These are phyloP conservation scores for Henricia sp. DNA, from an alignment of 53 echinoderm and acorn worm species.

Conservation along the genomic window DNA sequence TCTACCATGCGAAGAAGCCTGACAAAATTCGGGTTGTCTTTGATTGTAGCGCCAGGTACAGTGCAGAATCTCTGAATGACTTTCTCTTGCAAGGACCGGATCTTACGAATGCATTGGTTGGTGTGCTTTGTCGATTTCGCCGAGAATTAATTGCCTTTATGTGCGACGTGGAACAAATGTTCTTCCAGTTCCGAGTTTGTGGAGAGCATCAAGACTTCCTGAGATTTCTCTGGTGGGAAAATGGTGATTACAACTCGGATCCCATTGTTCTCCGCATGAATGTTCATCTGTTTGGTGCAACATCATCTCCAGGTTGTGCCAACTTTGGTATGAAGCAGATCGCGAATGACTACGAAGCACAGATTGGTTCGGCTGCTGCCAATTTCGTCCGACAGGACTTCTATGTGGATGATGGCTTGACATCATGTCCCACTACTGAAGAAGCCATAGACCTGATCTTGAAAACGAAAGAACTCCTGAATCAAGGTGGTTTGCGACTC, in stretches of 20 bases:
- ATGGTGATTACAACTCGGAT: constrained; percentile 20
- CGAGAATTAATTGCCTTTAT: constrained; percentile 53
- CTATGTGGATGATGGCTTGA: too few species aligned
- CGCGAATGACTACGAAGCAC: too few species aligned
- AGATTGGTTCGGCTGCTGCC: too few species aligned
- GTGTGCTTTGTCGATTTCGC: constrained; percentile 69
- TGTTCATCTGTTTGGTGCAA: constrained; percentile 19
- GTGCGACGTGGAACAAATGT: constrained; percentile 63
- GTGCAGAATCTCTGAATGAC: constrained; percentile 58
- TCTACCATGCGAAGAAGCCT: constrained; percentile 62
- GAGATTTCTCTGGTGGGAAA: constrained; percentile 49
- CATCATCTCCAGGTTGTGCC: neutral
- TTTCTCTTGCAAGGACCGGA: constrained; percentile 74
- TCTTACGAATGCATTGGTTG: constrained; percentile 60
- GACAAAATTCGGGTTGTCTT: constrained; percentile 44
- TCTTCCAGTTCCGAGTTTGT: constrained; percentile 62
- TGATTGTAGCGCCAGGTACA: constrained; percentile 64
- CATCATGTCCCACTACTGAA: too few species aligned
- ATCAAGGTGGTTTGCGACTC: too few species aligned
- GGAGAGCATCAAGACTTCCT: neutral
- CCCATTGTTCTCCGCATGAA: constrained; percentile 38
- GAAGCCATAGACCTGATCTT: too few species aligned
- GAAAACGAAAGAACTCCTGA: too few species aligned
- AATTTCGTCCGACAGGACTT: too few species aligned
- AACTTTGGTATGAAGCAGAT: too few species aligned